phyloP scores from a whole-genome alignment of 2,888 invertebrate species.

The Cheilosia pagana region DNA sequence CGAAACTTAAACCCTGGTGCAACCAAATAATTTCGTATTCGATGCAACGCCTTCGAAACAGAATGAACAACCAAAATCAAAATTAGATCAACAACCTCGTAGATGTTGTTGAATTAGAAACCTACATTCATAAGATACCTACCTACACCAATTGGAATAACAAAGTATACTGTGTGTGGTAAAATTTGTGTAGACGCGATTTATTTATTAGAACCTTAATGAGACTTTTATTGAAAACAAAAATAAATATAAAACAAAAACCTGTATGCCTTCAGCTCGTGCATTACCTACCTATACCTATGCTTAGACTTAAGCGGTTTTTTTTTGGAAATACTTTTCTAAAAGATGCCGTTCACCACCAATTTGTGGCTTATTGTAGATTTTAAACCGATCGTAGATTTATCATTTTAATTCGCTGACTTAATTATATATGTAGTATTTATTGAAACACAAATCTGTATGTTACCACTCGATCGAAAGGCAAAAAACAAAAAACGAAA shows the following conservation, averaged over 20 bases:
- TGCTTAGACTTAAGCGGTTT: slow-evolving; percentile 65
- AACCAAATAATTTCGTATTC: slow-evolving; percentile 68
- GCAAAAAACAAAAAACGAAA: slow-evolving; percentile 13
- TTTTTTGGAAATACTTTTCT: background rate
- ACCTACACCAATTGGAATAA: slow-evolving; percentile 6
- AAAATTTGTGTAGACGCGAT: slow-evolving; percentile 39
- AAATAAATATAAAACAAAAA: slow-evolving; percentile 13
- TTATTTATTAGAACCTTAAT: slow-evolving; percentile 67
- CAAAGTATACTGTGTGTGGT: slow-evolving; percentile 44
- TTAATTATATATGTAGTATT: slow-evolving; percentile 38
- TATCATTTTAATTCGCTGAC: slow-evolving; percentile 51
- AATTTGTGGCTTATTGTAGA: slow-evolving; percentile 71
- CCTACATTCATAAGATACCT: slow-evolving; percentile 30
- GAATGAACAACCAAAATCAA: slow-evolving; percentile 57
- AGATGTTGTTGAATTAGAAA: slow-evolving; percentile 66
- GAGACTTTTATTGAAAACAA: slow-evolving; percentile 52
- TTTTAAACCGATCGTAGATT: slow-evolving; percentile 30
- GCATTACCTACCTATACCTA: slow-evolving; percentile 62
- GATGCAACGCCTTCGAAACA: slow-evolving; percentile 24
- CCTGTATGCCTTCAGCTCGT: slow-evolving; percentile 70
- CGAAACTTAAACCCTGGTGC: slow-evolving; percentile 52
- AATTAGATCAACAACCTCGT: slow-evolving; percentile 68
- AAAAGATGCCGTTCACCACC: slow-evolving; percentile 54
- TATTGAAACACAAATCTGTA: slow-evolving; percentile 47
- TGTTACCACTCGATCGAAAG: slow-evolving; percentile 43